Percentiles rank a stretch among this genome's conserved stretches.
These are phyloP conservation scores for Tromatobia lineatoria DNA, from an alignment of 2,888 invertebrate genomes.

Conservation along the genomic window DNA sequence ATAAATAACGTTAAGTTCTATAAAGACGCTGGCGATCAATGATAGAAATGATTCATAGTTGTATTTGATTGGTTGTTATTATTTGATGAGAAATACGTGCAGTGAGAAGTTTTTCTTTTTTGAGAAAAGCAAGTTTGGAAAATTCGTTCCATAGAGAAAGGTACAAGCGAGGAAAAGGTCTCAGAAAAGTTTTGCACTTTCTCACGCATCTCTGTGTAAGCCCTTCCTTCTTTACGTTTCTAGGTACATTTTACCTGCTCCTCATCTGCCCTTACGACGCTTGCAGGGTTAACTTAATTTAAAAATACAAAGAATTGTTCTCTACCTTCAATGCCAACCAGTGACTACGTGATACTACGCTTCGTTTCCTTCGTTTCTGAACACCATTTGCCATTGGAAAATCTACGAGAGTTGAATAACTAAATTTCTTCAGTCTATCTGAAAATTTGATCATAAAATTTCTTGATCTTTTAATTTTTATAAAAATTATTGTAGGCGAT, in stretches of 20 bases:
- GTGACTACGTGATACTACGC: constrained; percentile 54
- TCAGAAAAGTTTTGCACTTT: neutral
- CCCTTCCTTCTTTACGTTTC: neutral
- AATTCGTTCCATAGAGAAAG: neutral
- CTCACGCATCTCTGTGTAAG: neutral
- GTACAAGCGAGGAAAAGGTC: neutral
- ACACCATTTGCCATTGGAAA: constrained; percentile 28
- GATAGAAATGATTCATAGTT: neutral
- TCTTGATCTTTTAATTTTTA: too few relatives aligned
- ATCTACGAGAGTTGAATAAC: constrained; percentile 21
- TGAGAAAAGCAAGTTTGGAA: neutral
- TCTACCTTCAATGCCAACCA: constrained; percentile 61
- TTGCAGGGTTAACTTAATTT: constrained; percentile 76
- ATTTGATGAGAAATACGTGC: neutral
- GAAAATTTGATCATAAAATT: too few relatives aligned
- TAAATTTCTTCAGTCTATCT: neutral
- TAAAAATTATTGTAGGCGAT: too few relatives aligned
- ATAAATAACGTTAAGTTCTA: neutral
- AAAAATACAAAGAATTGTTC: constrained; percentile 77
- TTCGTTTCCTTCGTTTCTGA: constrained; percentile 22
- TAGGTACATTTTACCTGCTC: neutral
- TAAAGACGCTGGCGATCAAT: neutral
- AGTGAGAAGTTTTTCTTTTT: neutral
- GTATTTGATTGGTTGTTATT: neutral
- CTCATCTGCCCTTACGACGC: constrained; percentile 62